Base-by-base conservation (phyloP, 1,140 invertebrate species). In the Andrena cerasifolii region DNA sequence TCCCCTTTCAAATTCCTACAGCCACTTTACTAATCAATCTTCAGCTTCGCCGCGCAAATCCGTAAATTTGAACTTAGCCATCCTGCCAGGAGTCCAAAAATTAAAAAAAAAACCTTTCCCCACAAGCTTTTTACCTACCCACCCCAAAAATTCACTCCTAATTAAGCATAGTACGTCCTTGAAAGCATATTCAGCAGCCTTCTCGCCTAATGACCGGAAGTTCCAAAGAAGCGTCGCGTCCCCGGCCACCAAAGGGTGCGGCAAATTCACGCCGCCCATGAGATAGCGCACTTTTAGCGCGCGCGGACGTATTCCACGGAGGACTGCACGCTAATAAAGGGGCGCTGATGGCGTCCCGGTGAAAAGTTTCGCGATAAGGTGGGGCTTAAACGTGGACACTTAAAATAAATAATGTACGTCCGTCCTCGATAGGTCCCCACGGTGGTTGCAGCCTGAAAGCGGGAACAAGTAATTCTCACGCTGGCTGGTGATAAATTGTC, bases 381-480 rank as follows among this genome's bases (percentile, higher is more conserved):
- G n/a, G n/a, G 14, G 61, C n/a, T 63, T 63, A 63, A 54, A 26
- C 33, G 21, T 6, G 18, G 36, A 45, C 24, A 51, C 31, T 49
- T 33, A 24, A 61, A 53, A 40, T 72, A 72, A 72, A 62, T 72
- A 72, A 72, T 62, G 56, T 14, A 14, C 4, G 36, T 1, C 7
- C 33, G 3, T 21, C 4, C 5, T 6, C 53, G 18, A 51, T 16
- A 6, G 8, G 31, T 61, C 58, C 33, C 45, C 4, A 24, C n/a
- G 45, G 40, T 33, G n/a, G 36, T 21, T 24, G 5, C 2, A 51
- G 10, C 58, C 31, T 59, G 43, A 33, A 24, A 5, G 26, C 6
- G 54, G 18, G 4, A 43, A 49, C 24, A 36, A 43, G 51, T 43
- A 56, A 70, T 21, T 40, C n/a, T 61, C 40, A 21, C 26, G 26